Percentiles rank a stretch among this genome's conserved stretches.
Conservation (phyloP, 2,113 vertebrate species). For the Potamarius usumacintae region DNA sequence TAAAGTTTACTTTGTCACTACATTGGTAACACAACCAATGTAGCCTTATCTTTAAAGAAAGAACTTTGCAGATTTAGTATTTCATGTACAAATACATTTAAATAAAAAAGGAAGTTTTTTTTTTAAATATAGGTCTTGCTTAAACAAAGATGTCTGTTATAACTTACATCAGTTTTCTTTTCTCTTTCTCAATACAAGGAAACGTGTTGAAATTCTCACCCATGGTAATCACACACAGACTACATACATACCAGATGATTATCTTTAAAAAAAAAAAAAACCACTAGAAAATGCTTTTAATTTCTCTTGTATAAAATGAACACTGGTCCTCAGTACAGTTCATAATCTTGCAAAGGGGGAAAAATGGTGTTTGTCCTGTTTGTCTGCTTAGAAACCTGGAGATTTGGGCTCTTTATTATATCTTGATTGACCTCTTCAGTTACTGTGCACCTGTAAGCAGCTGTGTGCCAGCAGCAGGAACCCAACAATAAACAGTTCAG, state of each 20-base stretch:
- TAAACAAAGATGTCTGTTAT: not conserved
- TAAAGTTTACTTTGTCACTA: not conserved
- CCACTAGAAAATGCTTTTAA: not conserved
- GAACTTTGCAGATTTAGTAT: not conserved
- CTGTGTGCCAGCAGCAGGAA: not conserved
- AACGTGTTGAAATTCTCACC: not conserved
- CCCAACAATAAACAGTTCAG: not conserved
- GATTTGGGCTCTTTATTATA: not conserved
- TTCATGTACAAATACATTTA: not conserved
- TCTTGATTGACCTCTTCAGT: slow-evolving; percentile 12
- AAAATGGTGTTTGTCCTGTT: not conserved
- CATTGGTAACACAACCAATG: not conserved
- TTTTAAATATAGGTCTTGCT: not conserved
- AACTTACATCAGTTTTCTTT: no score
- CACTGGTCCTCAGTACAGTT: slow-evolving; percentile 39
- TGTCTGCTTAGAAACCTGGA: not conserved
- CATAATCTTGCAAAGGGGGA: slow-evolving; percentile 36
- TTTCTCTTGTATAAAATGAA: not conserved
- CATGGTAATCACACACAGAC: not conserved
- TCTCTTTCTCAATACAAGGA: not conserved
- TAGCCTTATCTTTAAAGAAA: not conserved
- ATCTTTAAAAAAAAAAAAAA: not conserved
- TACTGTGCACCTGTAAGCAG: not conserved
- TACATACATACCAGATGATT: not conserved
- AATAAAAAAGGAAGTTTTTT: not conserved